phyloP scores from a whole-genome alignment of 2,113 vertebrate species.

The Myodes glareolus region DNA sequence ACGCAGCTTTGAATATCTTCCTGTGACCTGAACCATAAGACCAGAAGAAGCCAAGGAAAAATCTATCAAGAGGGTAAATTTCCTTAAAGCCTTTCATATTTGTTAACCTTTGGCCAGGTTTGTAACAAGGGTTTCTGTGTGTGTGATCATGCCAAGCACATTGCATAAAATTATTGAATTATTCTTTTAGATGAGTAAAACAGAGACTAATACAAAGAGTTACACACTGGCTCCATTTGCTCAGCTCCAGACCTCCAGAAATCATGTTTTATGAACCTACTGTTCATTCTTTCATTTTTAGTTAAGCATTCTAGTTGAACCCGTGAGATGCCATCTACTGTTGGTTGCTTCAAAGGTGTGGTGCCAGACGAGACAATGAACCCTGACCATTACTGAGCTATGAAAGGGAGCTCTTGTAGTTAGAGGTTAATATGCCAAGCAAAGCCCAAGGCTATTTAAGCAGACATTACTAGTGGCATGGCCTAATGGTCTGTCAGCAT shows the following conservation, averaged over 20 bases:
- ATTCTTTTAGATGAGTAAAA: conserved; percentile 15
- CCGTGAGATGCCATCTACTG: not conserved
- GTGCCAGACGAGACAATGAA: conserved; percentile 5
- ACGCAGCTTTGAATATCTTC: conserved; percentile 20
- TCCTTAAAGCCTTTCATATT: conserved; percentile 27
- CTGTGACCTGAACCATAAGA: conserved; percentile 7
- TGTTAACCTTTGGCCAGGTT: conserved; percentile 37
- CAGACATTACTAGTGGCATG: conserved; percentile 27
- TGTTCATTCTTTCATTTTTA: not conserved
- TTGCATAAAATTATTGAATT: not conserved
- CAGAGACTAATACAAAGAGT: not conserved
- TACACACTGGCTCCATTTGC: not conserved
- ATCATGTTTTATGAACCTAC: not conserved
- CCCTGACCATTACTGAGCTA: not conserved
- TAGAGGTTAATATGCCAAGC: conserved; percentile 42
- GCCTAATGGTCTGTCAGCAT: conserved; percentile 31
- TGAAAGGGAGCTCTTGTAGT: not conserved
- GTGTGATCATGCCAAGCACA: not conserved
- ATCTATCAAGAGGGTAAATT: conserved; percentile 1
- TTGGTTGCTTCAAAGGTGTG: not conserved
- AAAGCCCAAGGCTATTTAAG: conserved; percentile 43
- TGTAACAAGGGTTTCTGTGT: conserved; percentile 31
- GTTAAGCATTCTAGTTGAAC: not conserved
- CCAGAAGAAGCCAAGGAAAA: conserved; percentile 10
- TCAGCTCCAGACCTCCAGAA: not conserved